Evolutionary conservation across 2,888 invertebrate species (phyloP), one percentile per base, ranked within the genome.

Genomic region (Drosophila prolongata): DNA sequence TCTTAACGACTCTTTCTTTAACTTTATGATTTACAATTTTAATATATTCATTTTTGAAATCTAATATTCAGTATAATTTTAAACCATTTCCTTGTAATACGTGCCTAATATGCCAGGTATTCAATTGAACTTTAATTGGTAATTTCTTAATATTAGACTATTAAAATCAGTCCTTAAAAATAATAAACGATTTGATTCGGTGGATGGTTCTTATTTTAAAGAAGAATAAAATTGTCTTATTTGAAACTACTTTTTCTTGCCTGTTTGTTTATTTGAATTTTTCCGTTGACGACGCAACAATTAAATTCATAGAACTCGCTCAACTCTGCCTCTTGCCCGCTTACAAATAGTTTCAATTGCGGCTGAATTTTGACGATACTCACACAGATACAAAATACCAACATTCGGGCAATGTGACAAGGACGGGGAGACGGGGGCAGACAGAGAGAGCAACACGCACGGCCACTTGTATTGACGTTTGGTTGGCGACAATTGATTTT

Each of bases 401-500:
- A 52, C 14, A 16, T 1, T 3, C 11, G 6, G 1, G 10, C 6
- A 40, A 14, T 59, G 14, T 34, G 47, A 40, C 14, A 30, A 16
- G 30, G 49, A 47, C 34, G 47, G 35, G 30, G 57, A 6, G 53
- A 13, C 9, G 35, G 43, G 27, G 37, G 30, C 8, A 44, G 68
- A 64, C 27, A 64, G 69, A 68, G 37, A 58, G 47, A 40, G 54
- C 61, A 54, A 69, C 46, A 69, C 58, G 72, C 82, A 71, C 64
- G 68, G 62, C 75, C 83, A 77, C 77, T 82, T 81, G 80, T 85
- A 85, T 85, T 86, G 86, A 86, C 86, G 82, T 86, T 89, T 86
- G 80, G 88, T 80, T 89, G 87, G 87, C 86, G 86, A 89, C 86
- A 86, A 86, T 85, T 85, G 85, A 85, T 85, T 85, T 85, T 85